Conservation (phyloP, 2,888 invertebrate genomes). For the Cosmia pyralina region DNA sequence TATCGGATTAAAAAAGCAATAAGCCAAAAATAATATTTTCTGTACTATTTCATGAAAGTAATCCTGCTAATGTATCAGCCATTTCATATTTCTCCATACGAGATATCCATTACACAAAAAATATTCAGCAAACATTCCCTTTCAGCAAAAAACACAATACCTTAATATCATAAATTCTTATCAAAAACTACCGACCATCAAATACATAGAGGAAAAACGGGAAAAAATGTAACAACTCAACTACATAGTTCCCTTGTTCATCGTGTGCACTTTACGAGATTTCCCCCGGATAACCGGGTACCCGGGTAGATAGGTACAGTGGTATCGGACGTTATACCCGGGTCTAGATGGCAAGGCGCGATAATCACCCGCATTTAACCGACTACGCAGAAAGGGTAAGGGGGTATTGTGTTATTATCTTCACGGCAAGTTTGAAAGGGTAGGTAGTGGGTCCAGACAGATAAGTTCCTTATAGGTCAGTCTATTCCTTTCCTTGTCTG, state of each 20-base stretch:
- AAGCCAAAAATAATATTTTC: not conserved
- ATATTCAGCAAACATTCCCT: not conserved
- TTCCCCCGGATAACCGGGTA: constrained; percentile 54
- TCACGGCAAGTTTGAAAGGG: constrained; percentile 8
- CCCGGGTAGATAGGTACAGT: constrained; percentile 37
- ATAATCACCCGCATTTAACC: constrained; percentile 63
- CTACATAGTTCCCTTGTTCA: constrained; percentile 58
- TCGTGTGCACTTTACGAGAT: constrained; percentile 61
- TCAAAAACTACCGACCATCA: constrained; percentile 54
- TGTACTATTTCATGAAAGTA: constrained; percentile 2
- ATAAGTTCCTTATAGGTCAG: not conserved
- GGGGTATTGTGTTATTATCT: constrained; percentile 52
- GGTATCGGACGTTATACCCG: constrained; percentile 59
- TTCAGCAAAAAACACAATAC: constrained; percentile 32
- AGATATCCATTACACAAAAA: constrained; percentile 9
- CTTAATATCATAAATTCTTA: constrained; percentile 57
- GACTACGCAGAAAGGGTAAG: constrained; percentile 30
- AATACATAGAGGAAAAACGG: constrained; percentile 29
- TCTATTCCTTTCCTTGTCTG: not conserved
- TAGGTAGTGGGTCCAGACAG: not conserved
- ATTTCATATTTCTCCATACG: not conserved
- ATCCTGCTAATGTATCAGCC: constrained; percentile 10
- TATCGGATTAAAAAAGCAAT: not conserved
- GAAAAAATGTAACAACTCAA: constrained; percentile 53
- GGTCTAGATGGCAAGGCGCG: constrained; percentile 54